Evolutionary conservation across 2,888 invertebrate genomes (phyloP).

Genomic region (Melipona beecheii): DNA sequence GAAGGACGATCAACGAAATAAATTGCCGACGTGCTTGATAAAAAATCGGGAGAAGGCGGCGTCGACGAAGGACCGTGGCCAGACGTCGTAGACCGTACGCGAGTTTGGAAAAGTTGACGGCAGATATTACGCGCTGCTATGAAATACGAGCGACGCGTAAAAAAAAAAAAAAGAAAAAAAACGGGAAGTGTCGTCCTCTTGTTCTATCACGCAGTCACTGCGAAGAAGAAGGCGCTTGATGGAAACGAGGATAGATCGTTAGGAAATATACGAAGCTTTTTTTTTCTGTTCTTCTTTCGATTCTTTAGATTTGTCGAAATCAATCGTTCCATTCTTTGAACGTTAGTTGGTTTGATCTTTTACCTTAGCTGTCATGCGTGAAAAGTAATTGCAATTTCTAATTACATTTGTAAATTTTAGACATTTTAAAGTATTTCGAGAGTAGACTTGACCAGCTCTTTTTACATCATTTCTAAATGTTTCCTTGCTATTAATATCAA

Average conservation of each 20-base stretch:
- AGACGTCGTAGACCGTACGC: slow-evolving; percentile 35
- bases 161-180: slow-evolving; percentile 2
- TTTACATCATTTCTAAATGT: too few relatives aligned
- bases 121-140: slow-evolving; percentile 60
- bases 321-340: too few relatives aligned
- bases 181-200: slow-evolving; percentile 22
- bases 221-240: background rate
- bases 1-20: slow-evolving; percentile 69
- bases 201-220: slow-evolving; percentile 18
- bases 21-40: slow-evolving; percentile 60
- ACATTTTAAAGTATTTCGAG: too few relatives aligned
- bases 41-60: slow-evolving; percentile 54
- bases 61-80: background rate
- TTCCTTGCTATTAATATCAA: too few relatives aligned
- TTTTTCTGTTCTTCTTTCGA: background rate
- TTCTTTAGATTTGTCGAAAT: background rate
- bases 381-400: too few relatives aligned
- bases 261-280: background rate
- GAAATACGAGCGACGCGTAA: slow-evolving; percentile 55
- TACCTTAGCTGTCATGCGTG: too few relatives aligned
- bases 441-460: too few relatives aligned
- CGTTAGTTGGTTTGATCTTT: too few relatives aligned
- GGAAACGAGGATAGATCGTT: background rate
- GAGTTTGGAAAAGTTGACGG: slow-evolving; percentile 65
- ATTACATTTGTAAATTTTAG: too few relatives aligned